Conservation (phyloP, 2,888 invertebrate genomes). For the Cheilosia scutellata region DNA sequence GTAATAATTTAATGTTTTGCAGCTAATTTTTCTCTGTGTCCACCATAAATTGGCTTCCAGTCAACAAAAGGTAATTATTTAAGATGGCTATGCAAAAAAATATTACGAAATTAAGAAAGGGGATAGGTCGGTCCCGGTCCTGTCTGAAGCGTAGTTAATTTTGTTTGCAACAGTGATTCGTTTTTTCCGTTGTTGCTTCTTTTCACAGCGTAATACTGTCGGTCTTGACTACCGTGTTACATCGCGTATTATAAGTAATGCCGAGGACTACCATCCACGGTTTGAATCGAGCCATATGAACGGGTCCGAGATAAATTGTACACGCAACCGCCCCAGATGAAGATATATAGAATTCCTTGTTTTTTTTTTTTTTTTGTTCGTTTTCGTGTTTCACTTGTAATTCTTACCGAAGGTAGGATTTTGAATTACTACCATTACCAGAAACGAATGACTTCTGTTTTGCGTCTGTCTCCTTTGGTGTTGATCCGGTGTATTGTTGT, state of each 20-base stretch:
- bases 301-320: constrained; percentile 50
- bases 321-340: constrained; percentile 59
- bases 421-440: constrained; percentile 59
- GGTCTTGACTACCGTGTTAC: constrained; percentile 62
- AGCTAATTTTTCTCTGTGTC: constrained; percentile 61
- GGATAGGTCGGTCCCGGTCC: neutral
- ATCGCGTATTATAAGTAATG: constrained; percentile 24
- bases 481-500: constrained; percentile 1
- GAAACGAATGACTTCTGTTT: constrained; percentile 71
- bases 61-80: constrained; percentile 69
- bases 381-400: constrained; percentile 4
- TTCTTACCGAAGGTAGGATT: constrained; percentile 10
- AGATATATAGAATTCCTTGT: constrained; percentile 50
- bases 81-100: constrained; percentile 62
- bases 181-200: neutral
- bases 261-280: constrained; percentile 24
- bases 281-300: constrained; percentile 36
- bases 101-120: constrained; percentile 12
- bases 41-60: constrained; percentile 65
- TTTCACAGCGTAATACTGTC: constrained; percentile 12
- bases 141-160: constrained; percentile 28
- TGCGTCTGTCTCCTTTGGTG: constrained; percentile 36
- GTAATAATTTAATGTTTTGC: constrained; percentile 68
- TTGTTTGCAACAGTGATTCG: constrained; percentile 31
- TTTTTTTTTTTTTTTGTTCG: constrained; percentile 16